Conservation (phyloP, 2,888 invertebrate genomes). For the Watsonalla binaria region DNA sequence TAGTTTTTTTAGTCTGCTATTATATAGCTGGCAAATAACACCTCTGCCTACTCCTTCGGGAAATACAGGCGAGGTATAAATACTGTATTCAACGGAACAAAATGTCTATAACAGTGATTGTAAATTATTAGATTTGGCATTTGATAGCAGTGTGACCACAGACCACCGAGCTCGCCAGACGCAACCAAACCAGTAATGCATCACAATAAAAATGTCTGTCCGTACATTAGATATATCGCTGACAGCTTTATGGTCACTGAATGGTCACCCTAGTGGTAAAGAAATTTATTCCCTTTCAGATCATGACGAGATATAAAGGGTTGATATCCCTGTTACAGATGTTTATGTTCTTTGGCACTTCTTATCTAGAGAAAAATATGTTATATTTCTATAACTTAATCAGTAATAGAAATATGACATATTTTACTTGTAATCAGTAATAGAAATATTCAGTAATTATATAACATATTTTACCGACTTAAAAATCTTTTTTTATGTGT, state of each 20-base stretch:
- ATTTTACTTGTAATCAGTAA: no score
- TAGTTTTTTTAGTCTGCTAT: no score
- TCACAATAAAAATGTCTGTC: conserved; percentile 33
- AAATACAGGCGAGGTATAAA: no score
- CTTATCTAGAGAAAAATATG: background rate
- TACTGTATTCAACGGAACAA: no score
- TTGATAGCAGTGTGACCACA: background rate
- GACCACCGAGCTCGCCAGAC: background rate
- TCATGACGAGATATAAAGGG: conserved; percentile 30
- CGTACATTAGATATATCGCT: conserved; percentile 46
- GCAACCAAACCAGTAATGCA: conserved; percentile 11
- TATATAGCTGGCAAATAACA: no score
- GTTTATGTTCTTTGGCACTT: background rate
- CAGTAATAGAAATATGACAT: no score
- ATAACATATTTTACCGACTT: no score
- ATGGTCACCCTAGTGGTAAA: conserved; percentile 22
- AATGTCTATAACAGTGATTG: no score
- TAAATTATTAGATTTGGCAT: no score
- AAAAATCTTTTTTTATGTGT: no score
- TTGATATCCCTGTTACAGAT: conserved; percentile 13
- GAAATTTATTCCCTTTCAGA: conserved; percentile 44
- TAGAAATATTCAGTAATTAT: no score
- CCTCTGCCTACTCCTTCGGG: no score
- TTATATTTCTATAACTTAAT: background rate
- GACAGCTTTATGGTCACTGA: conserved; percentile 51